Percentiles rank a stretch among this genome's conserved stretches.
These are phyloP conservation scores for Aplysia californica DNA, from an alignment of 1,140 invertebrate genomes.

Conservation along the genomic window DNA sequence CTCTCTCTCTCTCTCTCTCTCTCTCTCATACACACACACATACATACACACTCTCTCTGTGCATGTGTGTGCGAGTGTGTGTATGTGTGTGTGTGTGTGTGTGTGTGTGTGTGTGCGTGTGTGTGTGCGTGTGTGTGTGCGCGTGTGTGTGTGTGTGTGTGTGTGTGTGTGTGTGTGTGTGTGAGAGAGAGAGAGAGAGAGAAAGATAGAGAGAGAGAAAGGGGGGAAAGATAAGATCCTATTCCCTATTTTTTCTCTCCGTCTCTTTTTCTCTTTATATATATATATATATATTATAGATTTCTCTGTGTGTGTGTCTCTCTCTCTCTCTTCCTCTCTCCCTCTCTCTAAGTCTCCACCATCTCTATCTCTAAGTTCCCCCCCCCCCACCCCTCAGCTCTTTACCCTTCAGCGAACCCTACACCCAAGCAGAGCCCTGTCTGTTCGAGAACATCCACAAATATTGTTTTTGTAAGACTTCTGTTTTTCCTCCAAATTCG, in stretches of 20 bases:
- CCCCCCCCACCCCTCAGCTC: neutral
- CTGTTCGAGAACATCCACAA: neutral
- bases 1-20: neutral
- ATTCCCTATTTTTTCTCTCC: no score
- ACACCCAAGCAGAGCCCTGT: no score
- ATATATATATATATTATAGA: neutral
- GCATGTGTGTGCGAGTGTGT: no score
- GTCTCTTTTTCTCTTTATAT: neutral
- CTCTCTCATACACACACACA: no score
- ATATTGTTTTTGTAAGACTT: neutral
- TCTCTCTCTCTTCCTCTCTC: neutral
- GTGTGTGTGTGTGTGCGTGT: neutral
- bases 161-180: neutral
- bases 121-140: slow-evolving; percentile 13
- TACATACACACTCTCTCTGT: no score
- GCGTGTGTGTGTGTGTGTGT: slow-evolving; percentile 15
- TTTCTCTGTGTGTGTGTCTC: neutral
- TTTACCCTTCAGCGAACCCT: neutral
- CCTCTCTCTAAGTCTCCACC: neutral
- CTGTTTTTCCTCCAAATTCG: neutral
- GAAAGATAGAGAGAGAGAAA: no score
- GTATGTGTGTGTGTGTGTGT: neutral
- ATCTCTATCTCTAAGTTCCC: neutral
- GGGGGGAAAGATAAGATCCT: no score
- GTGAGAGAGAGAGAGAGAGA: neutral